Conservation (phyloP, 2,888 invertebrate genomes). For the Eucriotettix oculatus region DNA sequence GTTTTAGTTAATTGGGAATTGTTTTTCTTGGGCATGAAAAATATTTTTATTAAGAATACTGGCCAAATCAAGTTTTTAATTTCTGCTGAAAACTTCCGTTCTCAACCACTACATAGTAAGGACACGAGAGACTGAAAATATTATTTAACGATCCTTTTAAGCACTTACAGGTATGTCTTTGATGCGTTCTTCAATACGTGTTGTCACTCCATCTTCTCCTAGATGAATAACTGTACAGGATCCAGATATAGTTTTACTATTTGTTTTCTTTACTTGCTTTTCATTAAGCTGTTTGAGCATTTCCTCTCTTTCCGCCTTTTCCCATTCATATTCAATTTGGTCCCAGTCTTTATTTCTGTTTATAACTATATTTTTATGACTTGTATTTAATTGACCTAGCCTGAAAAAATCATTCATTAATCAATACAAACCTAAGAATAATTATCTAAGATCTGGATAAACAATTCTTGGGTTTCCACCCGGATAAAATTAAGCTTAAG, state of each 20-base stretch:
- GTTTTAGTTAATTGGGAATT: no score
- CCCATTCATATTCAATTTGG: constrained; percentile 40
- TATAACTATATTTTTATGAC: neutral
- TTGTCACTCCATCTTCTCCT: neutral
- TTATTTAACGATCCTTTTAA: neutral
- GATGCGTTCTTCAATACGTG: neutral
- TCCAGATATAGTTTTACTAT: neutral
- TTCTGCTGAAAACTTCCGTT: no score
- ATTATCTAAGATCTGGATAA: no score
- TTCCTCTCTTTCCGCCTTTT: constrained; percentile 28
- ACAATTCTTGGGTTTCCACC: no score
- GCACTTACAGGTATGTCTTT: neutral
- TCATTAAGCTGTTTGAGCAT: neutral
- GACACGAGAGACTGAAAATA: no score
- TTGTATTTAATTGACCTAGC: constrained; percentile 2
- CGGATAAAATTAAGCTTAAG: no score
- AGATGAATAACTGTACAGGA: neutral
- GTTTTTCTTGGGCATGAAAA: no score
- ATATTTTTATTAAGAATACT: no score
- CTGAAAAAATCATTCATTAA: neutral
- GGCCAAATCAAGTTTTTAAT: no score
- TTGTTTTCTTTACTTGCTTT: neutral
- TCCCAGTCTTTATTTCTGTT: constrained; percentile 34
- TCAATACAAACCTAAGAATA: no score
- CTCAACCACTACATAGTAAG: no score